A percentile compares a stretch with the other conserved stretches of the same genome.
Conservation (phyloP, 2,797 vertebrate genomes). For the Naso thynnoides region DNA sequence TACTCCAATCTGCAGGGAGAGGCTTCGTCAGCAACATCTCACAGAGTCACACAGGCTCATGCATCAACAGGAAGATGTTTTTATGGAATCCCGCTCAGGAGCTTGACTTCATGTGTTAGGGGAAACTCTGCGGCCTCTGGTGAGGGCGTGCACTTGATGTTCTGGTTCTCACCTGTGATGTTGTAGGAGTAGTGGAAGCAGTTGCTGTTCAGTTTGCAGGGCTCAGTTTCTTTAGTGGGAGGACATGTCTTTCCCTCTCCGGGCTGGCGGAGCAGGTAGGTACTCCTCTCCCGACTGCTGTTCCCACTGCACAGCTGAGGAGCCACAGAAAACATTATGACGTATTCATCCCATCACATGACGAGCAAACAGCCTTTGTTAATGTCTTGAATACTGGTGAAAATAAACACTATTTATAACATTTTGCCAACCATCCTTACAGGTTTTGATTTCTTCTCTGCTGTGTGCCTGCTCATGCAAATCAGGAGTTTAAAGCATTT, state of each 20-base stretch:
- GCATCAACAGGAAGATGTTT: not conserved
- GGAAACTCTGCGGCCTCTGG: not conserved
- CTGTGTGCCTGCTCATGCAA: too few relatives aligned
- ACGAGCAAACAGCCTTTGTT: not conserved
- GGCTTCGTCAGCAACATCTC: not conserved
- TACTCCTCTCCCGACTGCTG: conserved; percentile 85
- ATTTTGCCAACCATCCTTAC: not conserved
- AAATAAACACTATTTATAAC: not conserved
- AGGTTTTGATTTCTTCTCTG: not conserved
- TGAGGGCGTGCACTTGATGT: not conserved
- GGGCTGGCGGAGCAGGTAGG: conserved; percentile 87
- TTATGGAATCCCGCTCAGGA: not conserved
- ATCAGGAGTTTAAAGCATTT: not conserved
- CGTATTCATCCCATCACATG: not conserved
- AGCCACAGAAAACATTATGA: conserved; percentile 2
- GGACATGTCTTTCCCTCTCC: conserved; percentile 90
- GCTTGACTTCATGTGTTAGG: not conserved
- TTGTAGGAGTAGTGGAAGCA: conserved; percentile 96
- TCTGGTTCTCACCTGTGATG: conserved; percentile 89
- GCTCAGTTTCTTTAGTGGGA: conserved; percentile 83
- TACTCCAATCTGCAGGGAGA: conserved; percentile 93
- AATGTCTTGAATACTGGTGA: not conserved
- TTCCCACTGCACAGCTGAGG: conserved; percentile 90
- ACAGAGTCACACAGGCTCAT: not conserved
- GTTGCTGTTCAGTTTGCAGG: conserved; percentile 93